These are phyloP conservation scores for Pseudochromis fuscus DNA, from an alignment of 2,797 vertebrate genomes.

Conservation along the genomic window DNA sequence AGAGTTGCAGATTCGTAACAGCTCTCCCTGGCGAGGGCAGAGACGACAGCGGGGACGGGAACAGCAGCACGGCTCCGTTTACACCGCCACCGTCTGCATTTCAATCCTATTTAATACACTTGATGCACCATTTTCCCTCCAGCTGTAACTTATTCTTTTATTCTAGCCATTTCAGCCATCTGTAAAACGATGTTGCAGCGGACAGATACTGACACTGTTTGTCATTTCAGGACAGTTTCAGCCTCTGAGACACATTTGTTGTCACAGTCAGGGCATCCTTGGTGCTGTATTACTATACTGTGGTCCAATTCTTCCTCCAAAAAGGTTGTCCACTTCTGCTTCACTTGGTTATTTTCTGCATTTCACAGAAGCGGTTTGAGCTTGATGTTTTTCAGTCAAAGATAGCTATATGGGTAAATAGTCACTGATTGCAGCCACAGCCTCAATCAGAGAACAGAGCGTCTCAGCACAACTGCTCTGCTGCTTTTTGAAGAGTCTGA, in stretches of 20 bases:
- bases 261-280: not conserved
- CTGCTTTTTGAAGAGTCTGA: not conserved
- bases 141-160: slow-evolving; percentile 13
- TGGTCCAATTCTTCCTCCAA: slow-evolving; percentile 10
- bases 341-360: slow-evolving; percentile 19
- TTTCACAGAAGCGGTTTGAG: slow-evolving; percentile 26
- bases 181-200: slow-evolving; percentile 5
- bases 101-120: slow-evolving; percentile 27
- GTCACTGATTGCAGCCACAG: slow-evolving; percentile 4
- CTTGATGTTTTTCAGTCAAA: slow-evolving; percentile 25
- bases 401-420: slow-evolving; percentile 16
- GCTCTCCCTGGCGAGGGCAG: slow-evolving; percentile 37
- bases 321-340: slow-evolving; percentile 17
- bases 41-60: slow-evolving; percentile 41
- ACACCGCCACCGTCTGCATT: slow-evolving; percentile 38
- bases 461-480: not conserved
- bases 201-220: slow-evolving; percentile 13
- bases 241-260: slow-evolving; percentile 18
- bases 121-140: slow-evolving; percentile 22
- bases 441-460: not conserved
- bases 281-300: slow-evolving; percentile 10
- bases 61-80: slow-evolving; percentile 22
- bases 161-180: slow-evolving; percentile 16
- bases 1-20: slow-evolving; percentile 62
- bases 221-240: slow-evolving; percentile 23